Evolutionary conservation across 1,140 invertebrate species (phyloP), one percentile per base, ranked within the genome.

Genomic region (Andricus grossulariae): DNA sequence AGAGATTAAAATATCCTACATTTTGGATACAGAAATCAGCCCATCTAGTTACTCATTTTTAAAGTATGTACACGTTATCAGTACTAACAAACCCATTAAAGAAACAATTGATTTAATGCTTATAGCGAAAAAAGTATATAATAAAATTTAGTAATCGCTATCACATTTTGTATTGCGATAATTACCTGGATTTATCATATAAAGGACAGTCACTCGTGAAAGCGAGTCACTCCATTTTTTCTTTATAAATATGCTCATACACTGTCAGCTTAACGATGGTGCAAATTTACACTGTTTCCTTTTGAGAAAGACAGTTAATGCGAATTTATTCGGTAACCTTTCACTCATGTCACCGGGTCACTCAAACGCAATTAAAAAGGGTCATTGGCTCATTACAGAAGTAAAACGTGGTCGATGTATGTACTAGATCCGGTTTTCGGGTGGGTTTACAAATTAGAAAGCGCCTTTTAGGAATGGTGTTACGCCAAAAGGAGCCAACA

Each of bases 401-500:
- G 60, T 32, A 18, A n/a, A 18, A 66, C 21, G 25, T 16, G 57
- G 57, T 21, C 57, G 57, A 45, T 45, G 39, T 11, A 45, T 45
- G 57, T 21, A 21, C 15, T 32, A 15, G 21, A 57, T 57, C 57
- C 19, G 25, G 21, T 21, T 45, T 82, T 81, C 73, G n/a, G 39
- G 52, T 66, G 66, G 60, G 74, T 79, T 71, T 45, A 18, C 49
- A 70, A 39, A 66, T 50, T 55, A 45, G 73, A 76, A 11, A 82
- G 75, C 39, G 32, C 39, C 60, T 25, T 39, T 66, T 66, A 82
- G 57, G 72, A 87, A 83, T 45, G 82, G 74, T 83, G 88, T 94
- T 95, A 99, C 83, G 97, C 97, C 88, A 98, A 94, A 50, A 99
- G 91, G 72, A 99, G 93, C 97, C 98, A 99, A 79, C 96, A 92